These are phyloP conservation scores for Chromis chromis DNA, from an alignment of 2,797 vertebrate genomes.

Conservation along the genomic window DNA sequence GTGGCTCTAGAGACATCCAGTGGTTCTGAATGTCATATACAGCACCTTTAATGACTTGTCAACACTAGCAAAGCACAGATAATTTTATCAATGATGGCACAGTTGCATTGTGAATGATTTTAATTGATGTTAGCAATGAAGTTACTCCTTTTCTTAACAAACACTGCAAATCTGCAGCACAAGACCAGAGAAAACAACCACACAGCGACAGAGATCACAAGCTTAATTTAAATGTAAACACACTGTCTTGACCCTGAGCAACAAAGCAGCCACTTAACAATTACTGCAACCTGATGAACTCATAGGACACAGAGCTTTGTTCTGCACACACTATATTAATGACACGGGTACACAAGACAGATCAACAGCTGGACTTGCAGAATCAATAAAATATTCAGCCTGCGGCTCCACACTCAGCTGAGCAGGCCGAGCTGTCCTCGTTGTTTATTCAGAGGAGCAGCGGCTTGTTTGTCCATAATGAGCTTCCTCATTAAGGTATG, in stretches of 20 bases:
- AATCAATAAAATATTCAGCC: conserved; percentile 82
- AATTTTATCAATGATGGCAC: too few relatives aligned
- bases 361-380: conserved; percentile 75
- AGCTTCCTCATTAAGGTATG: conserved; percentile 83
- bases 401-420: conserved; percentile 52
- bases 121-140: background rate
- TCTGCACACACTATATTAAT: conserved; percentile 75
- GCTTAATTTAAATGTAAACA: conserved; percentile 33
- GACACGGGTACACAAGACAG: conserved; percentile 75
- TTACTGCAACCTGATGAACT: conserved; percentile 71
- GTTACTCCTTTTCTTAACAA: background rate
- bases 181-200: background rate
- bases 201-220: conserved; percentile 11
- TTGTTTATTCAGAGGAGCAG: conserved; percentile 80
- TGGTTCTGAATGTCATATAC: too few relatives aligned
- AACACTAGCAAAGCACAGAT: too few relatives aligned
- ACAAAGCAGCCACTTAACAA: conserved; percentile 34
- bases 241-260: conserved; percentile 3
- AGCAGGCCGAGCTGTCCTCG: conserved; percentile 57
- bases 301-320: conserved; percentile 60
- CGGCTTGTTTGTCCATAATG: conserved; percentile 81
- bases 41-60: too few relatives aligned
- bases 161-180: background rate
- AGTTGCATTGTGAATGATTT: background rate
- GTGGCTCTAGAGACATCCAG: too few relatives aligned